phyloP scores from a whole-genome alignment of 2,113 vertebrate genomes.

The Polypterus bichir region DNA sequence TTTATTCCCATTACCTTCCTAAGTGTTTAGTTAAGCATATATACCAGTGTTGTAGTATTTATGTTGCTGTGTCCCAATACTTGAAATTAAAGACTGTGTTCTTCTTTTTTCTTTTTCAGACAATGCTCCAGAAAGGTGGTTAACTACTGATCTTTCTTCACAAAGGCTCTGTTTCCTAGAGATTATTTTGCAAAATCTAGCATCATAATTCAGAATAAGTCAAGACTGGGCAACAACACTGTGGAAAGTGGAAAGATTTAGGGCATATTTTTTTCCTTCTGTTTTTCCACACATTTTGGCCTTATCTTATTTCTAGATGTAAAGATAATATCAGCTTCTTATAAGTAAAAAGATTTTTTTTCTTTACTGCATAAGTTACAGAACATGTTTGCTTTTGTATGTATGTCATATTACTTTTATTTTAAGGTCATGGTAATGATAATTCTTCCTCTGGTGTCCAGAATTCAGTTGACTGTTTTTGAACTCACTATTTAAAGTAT shows the following conservation, averaged over 20 bases:
- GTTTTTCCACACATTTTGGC: too few relatives aligned
- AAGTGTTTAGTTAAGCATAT: too few relatives aligned
- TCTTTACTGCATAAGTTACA: too few relatives aligned
- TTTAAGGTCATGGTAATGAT: too few relatives aligned
- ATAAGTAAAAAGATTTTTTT: too few relatives aligned
- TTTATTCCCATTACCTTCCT: too few relatives aligned
- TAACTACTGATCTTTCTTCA: slow-evolving; percentile 20
- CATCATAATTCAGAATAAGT: slow-evolving; percentile 22
- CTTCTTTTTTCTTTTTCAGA: slow-evolving; percentile 32
- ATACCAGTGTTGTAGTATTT: too few relatives aligned
- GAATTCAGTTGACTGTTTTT: not conserved
- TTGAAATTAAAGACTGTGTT: not conserved
- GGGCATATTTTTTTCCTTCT: not conserved
- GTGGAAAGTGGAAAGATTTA: slow-evolving; percentile 1
- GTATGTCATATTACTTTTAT: not conserved
- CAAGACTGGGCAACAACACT: slow-evolving; percentile 10
- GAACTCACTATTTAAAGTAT: slow-evolving; percentile 1
- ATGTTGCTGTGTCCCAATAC: too few relatives aligned
- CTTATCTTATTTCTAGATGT: too few relatives aligned
- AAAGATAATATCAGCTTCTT: too few relatives aligned
- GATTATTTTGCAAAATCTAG: too few relatives aligned
- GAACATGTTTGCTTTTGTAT: not conserved
- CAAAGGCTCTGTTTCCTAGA: not conserved
- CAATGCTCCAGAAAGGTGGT: slow-evolving; percentile 50
- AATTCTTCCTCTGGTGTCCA: too few relatives aligned